A percentile compares a stretch with the other conserved stretches of the same genome.
Conservation (phyloP, 1,140 invertebrate species). For the Epicauta chinensis region DNA sequence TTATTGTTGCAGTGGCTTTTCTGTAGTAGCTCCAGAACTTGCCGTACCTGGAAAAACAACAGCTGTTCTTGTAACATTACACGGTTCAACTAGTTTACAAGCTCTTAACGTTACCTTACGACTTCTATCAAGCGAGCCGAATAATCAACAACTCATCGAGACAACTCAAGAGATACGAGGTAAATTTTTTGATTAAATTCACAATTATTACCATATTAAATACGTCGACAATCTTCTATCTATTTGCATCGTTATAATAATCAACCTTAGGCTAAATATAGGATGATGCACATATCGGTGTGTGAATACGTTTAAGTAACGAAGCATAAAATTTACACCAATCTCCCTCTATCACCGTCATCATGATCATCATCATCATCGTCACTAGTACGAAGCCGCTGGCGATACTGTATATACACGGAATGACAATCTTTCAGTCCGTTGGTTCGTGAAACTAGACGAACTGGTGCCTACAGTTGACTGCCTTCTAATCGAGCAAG, state of each 20-base stretch:
- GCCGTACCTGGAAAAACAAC: conserved; percentile 56
- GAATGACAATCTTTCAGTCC: conserved; percentile 29
- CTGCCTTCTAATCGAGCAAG: conserved; percentile 27
- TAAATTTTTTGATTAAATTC: conserved; percentile 22
- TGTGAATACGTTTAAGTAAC: too few species aligned
- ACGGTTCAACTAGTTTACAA: conserved; percentile 45
- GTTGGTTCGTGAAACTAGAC: conserved; percentile 28
- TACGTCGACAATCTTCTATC: too few species aligned
- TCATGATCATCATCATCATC: too few species aligned
- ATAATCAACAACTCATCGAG: conserved; percentile 28
- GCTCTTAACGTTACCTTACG: conserved; percentile 52
- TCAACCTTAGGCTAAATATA: too few species aligned
- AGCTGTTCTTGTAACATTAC: conserved; percentile 53
- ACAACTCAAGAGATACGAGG: conserved; percentile 37
- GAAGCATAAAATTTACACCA: too few species aligned
- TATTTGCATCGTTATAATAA: too few species aligned
- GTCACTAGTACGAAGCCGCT: neutral
- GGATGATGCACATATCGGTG: too few species aligned
- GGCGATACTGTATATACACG: conserved; percentile 5
- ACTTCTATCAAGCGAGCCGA: conserved; percentile 30
- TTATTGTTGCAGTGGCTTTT: conserved; percentile 49
- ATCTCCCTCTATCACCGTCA: too few species aligned
- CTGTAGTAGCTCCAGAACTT: conserved; percentile 54
- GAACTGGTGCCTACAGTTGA: conserved; percentile 19
- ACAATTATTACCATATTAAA: too few species aligned